Percentiles rank a stretch among this genome's conserved stretches.
Conservation (phyloP, 2,888 invertebrate genomes). For the Nephrotoma flavescens region DNA sequence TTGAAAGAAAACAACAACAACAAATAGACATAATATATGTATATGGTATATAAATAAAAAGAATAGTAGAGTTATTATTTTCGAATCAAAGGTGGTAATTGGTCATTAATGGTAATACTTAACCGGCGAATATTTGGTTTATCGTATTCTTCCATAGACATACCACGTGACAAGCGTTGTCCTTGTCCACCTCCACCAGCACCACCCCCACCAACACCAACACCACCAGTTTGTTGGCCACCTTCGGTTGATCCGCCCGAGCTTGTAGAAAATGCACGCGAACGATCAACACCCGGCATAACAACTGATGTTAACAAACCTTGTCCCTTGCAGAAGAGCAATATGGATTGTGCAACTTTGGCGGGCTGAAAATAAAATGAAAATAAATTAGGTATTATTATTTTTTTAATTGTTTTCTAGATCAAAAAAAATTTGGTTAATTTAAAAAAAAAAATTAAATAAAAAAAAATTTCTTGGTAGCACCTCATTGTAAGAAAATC, state of each 20-base stretch:
- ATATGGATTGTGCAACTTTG: constrained; percentile 70
- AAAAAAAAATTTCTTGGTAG: no score
- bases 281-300: constrained; percentile 64
- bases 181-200: constrained; percentile 23
- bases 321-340: constrained; percentile 80
- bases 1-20: not conserved
- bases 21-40: not conserved
- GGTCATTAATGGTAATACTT: constrained; percentile 39
- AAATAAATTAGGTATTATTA: constrained; percentile 4
- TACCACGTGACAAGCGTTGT: constrained; percentile 38
- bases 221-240: constrained; percentile 12
- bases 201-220: constrained; percentile 21
- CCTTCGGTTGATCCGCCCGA: constrained; percentile 38
- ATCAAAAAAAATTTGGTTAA: no score
- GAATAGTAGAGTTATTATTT: constrained; percentile 14
- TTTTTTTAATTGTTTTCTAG: not conserved
- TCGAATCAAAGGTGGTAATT: constrained; percentile 46
- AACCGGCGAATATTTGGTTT: constrained; percentile 62
- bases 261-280: constrained; percentile 40
- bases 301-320: constrained; percentile 68
- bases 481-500: no score
- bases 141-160: constrained; percentile 75
- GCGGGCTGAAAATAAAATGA: constrained; percentile 48
- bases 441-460: no score
- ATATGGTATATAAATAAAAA: not conserved